Conservation (phyloP, 2,888 invertebrate genomes). For the Pyrrhosoma nymphula region DNA sequence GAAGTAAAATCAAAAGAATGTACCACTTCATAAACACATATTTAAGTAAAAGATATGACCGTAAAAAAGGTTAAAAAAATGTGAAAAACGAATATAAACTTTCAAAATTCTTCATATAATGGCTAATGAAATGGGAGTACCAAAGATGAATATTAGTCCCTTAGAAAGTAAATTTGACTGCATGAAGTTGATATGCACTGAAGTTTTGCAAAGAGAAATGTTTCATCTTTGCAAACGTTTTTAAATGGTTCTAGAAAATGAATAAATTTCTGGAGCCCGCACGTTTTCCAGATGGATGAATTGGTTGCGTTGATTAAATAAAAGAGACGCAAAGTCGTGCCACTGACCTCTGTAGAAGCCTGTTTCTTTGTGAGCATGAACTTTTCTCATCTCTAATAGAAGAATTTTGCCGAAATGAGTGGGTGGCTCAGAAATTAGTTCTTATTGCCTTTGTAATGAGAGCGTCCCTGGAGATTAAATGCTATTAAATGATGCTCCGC, state of each 20-base stretch:
- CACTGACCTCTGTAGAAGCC: background rate
- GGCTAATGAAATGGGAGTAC: no score
- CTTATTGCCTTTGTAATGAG: background rate
- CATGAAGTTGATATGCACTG: background rate
- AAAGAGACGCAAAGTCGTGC: background rate
- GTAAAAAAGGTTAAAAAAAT: no score
- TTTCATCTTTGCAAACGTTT: background rate
- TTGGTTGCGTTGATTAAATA: background rate
- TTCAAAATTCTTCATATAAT: no score
- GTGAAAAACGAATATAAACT: no score
- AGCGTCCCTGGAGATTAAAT: background rate
- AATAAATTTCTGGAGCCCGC: background rate
- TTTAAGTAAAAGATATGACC: no score
- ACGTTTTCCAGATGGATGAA: background rate
- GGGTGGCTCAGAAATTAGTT: background rate
- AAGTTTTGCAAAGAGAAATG: no score
- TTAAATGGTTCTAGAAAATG: background rate
- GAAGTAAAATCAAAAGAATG: no score
- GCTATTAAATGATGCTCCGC: background rate
- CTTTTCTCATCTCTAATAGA: background rate
- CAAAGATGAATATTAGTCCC: background rate
- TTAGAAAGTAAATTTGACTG: background rate
- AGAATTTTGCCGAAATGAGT: background rate
- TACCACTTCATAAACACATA: no score
- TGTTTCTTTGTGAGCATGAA: background rate